Base-by-base conservation (phyloP, 2,113 vertebrate species). In the Lophura nycthemera region DNA sequence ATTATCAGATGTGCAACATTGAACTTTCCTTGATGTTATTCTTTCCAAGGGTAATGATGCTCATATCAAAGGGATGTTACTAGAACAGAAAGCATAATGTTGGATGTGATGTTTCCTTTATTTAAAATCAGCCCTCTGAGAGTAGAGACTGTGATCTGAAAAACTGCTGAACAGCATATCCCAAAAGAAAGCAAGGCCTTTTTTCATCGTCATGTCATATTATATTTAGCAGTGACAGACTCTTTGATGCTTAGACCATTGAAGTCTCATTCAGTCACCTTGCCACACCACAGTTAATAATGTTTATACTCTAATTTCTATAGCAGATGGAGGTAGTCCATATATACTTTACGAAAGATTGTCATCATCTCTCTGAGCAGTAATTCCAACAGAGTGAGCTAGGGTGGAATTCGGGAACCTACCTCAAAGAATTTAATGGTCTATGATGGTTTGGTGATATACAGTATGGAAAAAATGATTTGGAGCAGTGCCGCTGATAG, bases 181-280 rank as follows among this genome's bases (percentile, higher is more conserved):
- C 43, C n/a, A 27, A 52, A 88, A 83, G 80, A 85, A 93, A 67
- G 32, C 38, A 38, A 93, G 73, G 70, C 42, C 47, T 57, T 83
- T 83, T 92, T 80, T 93, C 88, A 88, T 96, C 90, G 77, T 10
- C 34, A 34, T 72, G 64, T 90, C 69, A 83, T 42, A 94, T 91
- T 79, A 38, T 42, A 60, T 71, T 89, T 73, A 83, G 16, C 34
- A 90, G 50, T 88, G 76, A 38, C 72, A 92, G 90, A 45, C 83
- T 69, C 66, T 92, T 93, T 89, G 92, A 83, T 88, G 60, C 73
- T 94, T 86, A 90, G 86, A 86, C 86, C 52, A 57, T 63, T 69
- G 65, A 67, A 78, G 57, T 78, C 47, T 86, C 88, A 65, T 86
- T 94, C 79, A 86, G 65, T 88, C 79, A 71, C 79, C 42, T 90